A percentile compares a stretch with the other conserved stretches of the same genome.
phyloP scores from a whole-genome alignment of 2,797 vertebrate genomes.

The Sphenodon punctatus region DNA sequence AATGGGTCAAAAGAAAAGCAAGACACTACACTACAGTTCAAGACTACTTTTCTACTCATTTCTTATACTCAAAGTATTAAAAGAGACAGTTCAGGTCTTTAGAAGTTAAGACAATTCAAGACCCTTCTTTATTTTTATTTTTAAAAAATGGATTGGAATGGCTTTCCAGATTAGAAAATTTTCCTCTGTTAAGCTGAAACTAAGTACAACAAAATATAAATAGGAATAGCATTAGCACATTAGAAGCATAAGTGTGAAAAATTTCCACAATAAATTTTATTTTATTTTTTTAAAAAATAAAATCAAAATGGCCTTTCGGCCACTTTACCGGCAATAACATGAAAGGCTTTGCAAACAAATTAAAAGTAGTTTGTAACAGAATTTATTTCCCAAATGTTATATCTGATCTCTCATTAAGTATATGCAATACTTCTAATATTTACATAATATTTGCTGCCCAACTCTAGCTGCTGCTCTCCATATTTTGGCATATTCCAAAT shows the following conservation, averaged over 20 bases:
- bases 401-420: conserved; percentile 33
- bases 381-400: conserved; percentile 47
- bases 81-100: no score
- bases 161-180: no score
- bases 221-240: conserved; percentile 17
- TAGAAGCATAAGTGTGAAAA: not conserved
- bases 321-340: conserved; percentile 9
- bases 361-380: conserved; percentile 3
- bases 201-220: conserved; percentile 32
- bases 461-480: not conserved
- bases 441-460: conserved; percentile 41
- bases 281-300: no score
- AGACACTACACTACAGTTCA: no score
- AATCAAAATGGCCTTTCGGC: conserved; percentile 12
- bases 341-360: conserved; percentile 15
- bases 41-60: no score
- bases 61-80: no score
- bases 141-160: no score
- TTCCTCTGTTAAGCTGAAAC: no score
- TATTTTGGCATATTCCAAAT: conserved; percentile 35
- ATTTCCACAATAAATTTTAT: not conserved
- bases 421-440: conserved; percentile 39
- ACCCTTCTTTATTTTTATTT: no score
- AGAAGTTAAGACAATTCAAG: no score
- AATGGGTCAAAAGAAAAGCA: no score